Evolutionary conservation across 2,113 vertebrate species (phyloP), one percentile per base, ranked within the genome.

Genomic region (Plotosus lineatus): DNA sequence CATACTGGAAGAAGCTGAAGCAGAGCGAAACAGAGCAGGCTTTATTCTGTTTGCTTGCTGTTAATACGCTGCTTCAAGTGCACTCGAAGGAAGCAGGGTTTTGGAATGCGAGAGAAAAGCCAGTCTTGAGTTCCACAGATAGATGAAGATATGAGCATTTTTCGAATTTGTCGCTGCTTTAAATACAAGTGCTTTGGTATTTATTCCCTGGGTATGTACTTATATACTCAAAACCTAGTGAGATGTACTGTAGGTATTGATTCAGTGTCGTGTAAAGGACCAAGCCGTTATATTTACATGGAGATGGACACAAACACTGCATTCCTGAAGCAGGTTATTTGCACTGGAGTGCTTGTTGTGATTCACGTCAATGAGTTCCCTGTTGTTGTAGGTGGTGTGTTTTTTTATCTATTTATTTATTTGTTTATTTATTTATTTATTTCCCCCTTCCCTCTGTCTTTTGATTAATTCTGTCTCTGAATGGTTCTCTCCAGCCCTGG

Each of bases 21-120:
- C 14, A 44, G 53, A 63, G 79, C 0, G 8, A 51, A 40, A 50
- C 14, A 44, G 53, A 63, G 79, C 0, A 5, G 40, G 23, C 23
- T 31, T 44, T 44, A 15, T 12, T 48, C 28, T 44, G n/a, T 58
- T 72, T 21, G 28, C 69, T 50, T 19, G 17, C 44, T 44, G 10
- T 75, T 75, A 42, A n/a, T 81, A 71, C 44, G 56, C 28, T 5
- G 55, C n/a, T 51, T 40, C 31, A 36, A 72, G 31, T 21, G 44
- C 38, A 23, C 19, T 38, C 36, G 31, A 36, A 23, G 58, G 11
- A 38, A 15, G 10, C 2, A 14, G 15, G 60, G 15, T 12, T 53
- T 74, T 44, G 56, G 69, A 42, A 80, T 1, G 11, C 40, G 53
- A 42, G 11, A 44, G 28, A 46, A 60, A 76, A 56, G 4, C 36